Evolutionary conservation across 2,113 vertebrate genomes (phyloP), one percentile per base, ranked within the genome.

Genomic region (Sterrhoptilus dennistouni): DNA sequence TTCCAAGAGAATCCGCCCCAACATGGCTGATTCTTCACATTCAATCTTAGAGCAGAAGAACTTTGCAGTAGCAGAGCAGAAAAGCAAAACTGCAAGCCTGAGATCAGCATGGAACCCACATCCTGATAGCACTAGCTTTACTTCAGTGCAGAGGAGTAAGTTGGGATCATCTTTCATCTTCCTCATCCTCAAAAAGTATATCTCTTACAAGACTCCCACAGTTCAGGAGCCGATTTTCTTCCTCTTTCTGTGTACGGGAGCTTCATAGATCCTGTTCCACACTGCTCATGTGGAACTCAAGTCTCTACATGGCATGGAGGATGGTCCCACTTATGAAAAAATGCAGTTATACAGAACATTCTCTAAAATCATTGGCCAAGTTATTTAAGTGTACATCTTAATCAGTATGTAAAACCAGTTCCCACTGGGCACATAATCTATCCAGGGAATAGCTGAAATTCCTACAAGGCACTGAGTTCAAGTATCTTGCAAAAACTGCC

Each of bases 281-380:
- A 36, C 5, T 50, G 27, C 8, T 5, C 1, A 0, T n/a, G 27
- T 19, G 31, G 25, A 83, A 47, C 21, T 57, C 1, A 2, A 42
- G 21, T 29, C 7, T 21, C 22, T 60, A 8, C 4, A 1, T 23
- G 71, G 21, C 45, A 27, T 44, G 35, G 16, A 50, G 11, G 5
- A 27, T 40, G 9, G 27, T 54, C 28, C 53, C 72, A 33, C 54
- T 66, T 36, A 61, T 1, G 8, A 33, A 33, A 90, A 89, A 92
- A 66, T 22, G 6, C 10, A 23, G 27, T 78, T 64, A 33, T 11
- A 40, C 20, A 28, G 53, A 68, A 31, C 21, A 47, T 23, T 44
- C 57, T 76, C 49, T 76, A 72, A 72, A 72, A 60, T 17, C 36
- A 31, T 29, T 27, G 28, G 14, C 33, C 65, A 72, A 57, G n/a